Percentiles rank a stretch among this genome's conserved stretches.
Conservation (phyloP, 2,888 invertebrate genomes). For the Crocallis elinguaria region DNA sequence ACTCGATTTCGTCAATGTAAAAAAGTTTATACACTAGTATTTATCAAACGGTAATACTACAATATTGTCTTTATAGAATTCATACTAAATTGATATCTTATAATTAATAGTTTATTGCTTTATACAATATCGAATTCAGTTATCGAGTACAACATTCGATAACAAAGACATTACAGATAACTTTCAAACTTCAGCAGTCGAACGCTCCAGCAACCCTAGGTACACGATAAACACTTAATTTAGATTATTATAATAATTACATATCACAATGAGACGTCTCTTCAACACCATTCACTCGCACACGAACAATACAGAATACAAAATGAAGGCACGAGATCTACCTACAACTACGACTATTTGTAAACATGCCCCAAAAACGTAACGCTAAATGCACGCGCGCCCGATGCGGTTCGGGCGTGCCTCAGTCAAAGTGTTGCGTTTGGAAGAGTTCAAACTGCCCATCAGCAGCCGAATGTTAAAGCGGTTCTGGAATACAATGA, state of each 20-base stretch:
- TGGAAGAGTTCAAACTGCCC: conserved; percentile 60
- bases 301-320: conserved; percentile 74
- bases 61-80: conserved; percentile 73
- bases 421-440: conserved; percentile 73
- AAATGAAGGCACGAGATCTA: conserved; percentile 84
- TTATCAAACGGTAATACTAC: conserved; percentile 61
- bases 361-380: conserved; percentile 73
- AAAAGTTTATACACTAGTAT: conserved; percentile 64
- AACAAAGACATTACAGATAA: conserved; percentile 66
- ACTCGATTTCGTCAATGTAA: conserved; percentile 76
- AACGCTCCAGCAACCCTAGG: conserved; percentile 70
- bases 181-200: conserved; percentile 72
- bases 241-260: conserved; percentile 83
- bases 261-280: conserved; percentile 84
- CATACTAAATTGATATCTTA: conserved; percentile 73
- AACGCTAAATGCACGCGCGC: conserved; percentile 76
- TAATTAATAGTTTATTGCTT: conserved; percentile 80
- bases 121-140: conserved; percentile 71
- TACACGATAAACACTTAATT: conserved; percentile 82
- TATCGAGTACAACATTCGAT: conserved; percentile 77
- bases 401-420: conserved; percentile 49
- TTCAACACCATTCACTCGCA: conserved; percentile 77
- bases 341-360: conserved; percentile 75
- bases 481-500: conserved; percentile 80
- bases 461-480: conserved; percentile 66